These are phyloP conservation scores for Pocillopora meandrina DNA, from an alignment of 92 coral and sea anemone genomes.

Conservation along the genomic window DNA sequence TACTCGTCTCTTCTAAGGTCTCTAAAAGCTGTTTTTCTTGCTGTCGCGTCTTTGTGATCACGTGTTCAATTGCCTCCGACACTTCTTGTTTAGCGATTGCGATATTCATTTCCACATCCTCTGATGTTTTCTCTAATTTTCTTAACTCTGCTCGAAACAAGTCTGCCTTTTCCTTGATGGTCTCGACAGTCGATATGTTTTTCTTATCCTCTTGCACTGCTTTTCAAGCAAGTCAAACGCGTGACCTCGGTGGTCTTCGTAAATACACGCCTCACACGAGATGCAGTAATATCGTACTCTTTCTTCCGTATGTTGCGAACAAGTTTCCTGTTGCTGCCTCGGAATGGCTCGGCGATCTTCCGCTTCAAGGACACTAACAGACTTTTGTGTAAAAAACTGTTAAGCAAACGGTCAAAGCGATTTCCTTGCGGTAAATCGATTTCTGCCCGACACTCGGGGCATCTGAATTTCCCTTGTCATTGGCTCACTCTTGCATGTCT, in stretches of 20 bases:
- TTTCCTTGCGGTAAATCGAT: constrained; percentile 10
- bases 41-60: neutral
- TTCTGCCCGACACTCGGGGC: neutral
- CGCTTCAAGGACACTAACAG: constrained; percentile 1
- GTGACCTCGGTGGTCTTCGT: constrained; percentile 4
- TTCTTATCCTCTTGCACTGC: neutral
- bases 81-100: constrained; percentile 15
- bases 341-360: constrained; percentile 21
- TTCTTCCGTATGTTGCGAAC: constrained; percentile 7
- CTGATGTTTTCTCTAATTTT: neutral
- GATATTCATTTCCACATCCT: neutral
- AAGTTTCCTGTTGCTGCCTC: neutral
- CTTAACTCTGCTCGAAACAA: neutral
- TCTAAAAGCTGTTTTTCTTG: neutral
- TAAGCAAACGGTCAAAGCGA: neutral
- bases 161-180: neutral
- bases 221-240: constrained; percentile 8
- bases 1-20: neutral
- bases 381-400: neutral
- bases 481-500: constrained; percentile 10
- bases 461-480: neutral
- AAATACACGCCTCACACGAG: constrained; percentile 20
- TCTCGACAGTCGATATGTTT: neutral
- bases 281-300: constrained; percentile 4
- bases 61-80: neutral